Conservation (phyloP, 2,113 vertebrate genomes). For the Muntiacus muntjak region DNA sequence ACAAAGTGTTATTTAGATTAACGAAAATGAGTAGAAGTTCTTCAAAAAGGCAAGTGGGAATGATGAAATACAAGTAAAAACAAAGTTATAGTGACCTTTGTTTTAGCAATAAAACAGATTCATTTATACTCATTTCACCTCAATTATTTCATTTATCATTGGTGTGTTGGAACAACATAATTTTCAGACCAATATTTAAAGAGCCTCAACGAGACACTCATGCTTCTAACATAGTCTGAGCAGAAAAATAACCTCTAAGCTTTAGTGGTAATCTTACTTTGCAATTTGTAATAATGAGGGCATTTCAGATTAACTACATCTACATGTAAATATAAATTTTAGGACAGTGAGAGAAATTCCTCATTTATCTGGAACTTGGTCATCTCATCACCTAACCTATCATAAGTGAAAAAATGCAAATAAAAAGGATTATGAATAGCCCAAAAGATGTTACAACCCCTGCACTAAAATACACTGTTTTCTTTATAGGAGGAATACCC, state of each 20-base stretch:
- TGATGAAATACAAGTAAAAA: neutral
- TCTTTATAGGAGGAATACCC: neutral
- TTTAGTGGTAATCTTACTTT: neutral
- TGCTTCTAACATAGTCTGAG: neutral
- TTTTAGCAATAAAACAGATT: neutral
- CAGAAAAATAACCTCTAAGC: neutral
- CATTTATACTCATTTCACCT: neutral
- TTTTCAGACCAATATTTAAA: neutral
- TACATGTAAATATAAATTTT: constrained; percentile 32
- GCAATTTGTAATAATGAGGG: neutral
- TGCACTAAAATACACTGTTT: neutral
- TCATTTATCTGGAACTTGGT: neutral
- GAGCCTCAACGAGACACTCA: neutral
- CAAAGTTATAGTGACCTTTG: neutral
- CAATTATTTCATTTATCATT: neutral
- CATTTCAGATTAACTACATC: neutral
- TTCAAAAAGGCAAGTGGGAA: neutral
- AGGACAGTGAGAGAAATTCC: neutral
- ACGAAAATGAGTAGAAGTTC: neutral
- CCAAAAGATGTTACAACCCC: neutral
- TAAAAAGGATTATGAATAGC: neutral
- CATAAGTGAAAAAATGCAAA: neutral
- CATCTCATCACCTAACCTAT: neutral
- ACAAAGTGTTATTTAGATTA: neutral
- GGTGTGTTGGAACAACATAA: neutral